Evolutionary conservation across 2,888 invertebrate genomes (phyloP).

Genomic region (Caenorhabditis parvicauda): DNA sequence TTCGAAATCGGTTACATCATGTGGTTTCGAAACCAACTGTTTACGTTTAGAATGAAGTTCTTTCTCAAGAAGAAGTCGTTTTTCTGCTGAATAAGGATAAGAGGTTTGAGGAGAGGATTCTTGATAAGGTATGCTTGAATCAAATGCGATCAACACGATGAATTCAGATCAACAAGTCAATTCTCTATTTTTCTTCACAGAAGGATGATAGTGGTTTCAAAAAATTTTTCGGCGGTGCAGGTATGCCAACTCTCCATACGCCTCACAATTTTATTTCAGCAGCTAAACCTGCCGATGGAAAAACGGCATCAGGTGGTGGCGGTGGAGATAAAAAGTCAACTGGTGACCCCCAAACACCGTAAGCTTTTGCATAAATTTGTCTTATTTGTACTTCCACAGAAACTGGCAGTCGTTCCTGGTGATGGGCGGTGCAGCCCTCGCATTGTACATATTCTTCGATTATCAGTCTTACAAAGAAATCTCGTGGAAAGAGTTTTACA

Average conservation of each 20-base stretch:
- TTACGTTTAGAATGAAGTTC: slow-evolving; percentile 16
- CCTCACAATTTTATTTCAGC: too few species aligned
- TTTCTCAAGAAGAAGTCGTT: slow-evolving; percentile 31
- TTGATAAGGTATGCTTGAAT: slow-evolving; percentile 12
- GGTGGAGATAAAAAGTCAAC: slow-evolving; percentile 15
- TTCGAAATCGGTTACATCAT: too few species aligned
- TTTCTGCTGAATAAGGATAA: slow-evolving; percentile 36
- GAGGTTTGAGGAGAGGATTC: slow-evolving; percentile 36
- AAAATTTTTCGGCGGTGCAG: slow-evolving; percentile 32
- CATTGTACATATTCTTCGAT: slow-evolving; percentile 43
- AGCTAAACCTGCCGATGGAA: slow-evolving; percentile 6
- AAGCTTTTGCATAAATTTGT: slow-evolving; percentile 2
- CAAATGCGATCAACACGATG: neutral
- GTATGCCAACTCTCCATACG: too few species aligned
- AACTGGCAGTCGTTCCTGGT: slow-evolving; percentile 52
- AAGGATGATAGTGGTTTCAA: slow-evolving; percentile 32
- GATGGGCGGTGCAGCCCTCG: slow-evolving; percentile 39
- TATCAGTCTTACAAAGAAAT: slow-evolving; percentile 56
- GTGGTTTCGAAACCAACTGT: too few species aligned
- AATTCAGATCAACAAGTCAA: slow-evolving; percentile 19
- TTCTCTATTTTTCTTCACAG: slow-evolving; percentile 19
- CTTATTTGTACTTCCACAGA: slow-evolving; percentile 18
- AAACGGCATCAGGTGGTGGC: slow-evolving; percentile 2
- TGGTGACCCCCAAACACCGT: slow-evolving; percentile 28
- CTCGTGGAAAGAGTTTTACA: slow-evolving; percentile 61